Percentiles rank a stretch among this genome's conserved stretches.
phyloP scores from a whole-genome alignment of 2,888 invertebrate species.

The Aphrophora alni region DNA sequence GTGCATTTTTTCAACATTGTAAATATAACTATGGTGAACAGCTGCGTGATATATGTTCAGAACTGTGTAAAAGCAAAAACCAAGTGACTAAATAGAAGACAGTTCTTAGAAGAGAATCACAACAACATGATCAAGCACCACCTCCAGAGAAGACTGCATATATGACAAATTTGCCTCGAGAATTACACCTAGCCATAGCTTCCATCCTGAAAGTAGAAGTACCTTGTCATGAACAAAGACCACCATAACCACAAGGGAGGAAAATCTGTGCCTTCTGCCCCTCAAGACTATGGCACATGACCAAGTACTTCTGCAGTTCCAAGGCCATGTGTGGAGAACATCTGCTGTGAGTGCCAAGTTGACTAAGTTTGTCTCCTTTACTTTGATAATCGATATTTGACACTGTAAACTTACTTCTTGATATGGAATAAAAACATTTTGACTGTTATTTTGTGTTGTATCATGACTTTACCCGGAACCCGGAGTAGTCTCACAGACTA shows the following conservation, averaged over 20 bases:
- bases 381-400: no score
- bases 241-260: slow-evolving; percentile 13
- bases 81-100: slow-evolving; percentile 14
- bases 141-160: slow-evolving; percentile 18
- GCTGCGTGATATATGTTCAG: no score
- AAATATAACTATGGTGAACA: slow-evolving; percentile 16
- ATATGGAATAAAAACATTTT: no score
- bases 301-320: slow-evolving; percentile 20
- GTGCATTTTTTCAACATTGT: slow-evolving; percentile 23
- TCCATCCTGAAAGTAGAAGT: no score
- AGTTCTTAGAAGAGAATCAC: slow-evolving; percentile 4
- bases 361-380: no score
- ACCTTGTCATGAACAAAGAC: no score
- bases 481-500: no score
- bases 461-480: no score
- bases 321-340: slow-evolving; percentile 23
- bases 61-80: slow-evolving; percentile 21
- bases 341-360: slow-evolving; percentile 24
- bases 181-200: slow-evolving; percentile 13
- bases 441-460: no score
- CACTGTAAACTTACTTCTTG: no score
- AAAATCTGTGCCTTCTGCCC: slow-evolving; percentile 24
- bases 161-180: slow-evolving; percentile 20
- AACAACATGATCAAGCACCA: slow-evolving; percentile 3
- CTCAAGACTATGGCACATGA: slow-evolving; percentile 20